Percentiles rank a stretch among this genome's conserved stretches.
Conservation (phyloP, 2,888 invertebrate genomes). For the Seira ritae region DNA sequence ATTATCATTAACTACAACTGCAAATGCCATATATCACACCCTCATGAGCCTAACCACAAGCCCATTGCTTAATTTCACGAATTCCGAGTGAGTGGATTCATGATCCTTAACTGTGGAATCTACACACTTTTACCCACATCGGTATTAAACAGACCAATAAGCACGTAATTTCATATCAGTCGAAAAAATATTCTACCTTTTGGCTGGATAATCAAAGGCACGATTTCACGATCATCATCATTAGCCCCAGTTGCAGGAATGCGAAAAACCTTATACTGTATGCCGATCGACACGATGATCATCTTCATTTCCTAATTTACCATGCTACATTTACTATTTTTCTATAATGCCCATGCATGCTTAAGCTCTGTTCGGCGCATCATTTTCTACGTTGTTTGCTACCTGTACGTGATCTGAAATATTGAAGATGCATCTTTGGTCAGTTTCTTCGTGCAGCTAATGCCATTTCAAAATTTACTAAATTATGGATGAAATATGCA, state of each 20-base stretch:
- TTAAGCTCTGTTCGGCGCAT: too few relatives aligned
- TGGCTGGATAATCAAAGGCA: conserved; percentile 58
- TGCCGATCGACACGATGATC: conserved; percentile 15
- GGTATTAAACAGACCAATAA: too few relatives aligned
- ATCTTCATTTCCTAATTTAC: conserved; percentile 53
- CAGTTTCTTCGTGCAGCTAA: too few relatives aligned
- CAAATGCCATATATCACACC: conserved; percentile 45
- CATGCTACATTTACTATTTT: conserved; percentile 20
- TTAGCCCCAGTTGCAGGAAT: not conserved
- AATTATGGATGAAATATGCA: too few relatives aligned
- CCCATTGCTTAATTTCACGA: too few relatives aligned
- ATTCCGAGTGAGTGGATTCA: too few relatives aligned
- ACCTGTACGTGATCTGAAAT: conserved; percentile 41
- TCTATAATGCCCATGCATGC: too few relatives aligned
- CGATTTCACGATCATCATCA: conserved; percentile 47
- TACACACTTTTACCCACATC: too few relatives aligned
- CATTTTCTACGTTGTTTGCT: conserved; percentile 35
- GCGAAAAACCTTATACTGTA: not conserved
- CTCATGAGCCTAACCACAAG: conserved; percentile 14
- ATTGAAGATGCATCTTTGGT: conserved; percentile 25
- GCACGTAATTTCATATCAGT: too few relatives aligned
- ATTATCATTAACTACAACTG: conserved; percentile 19
- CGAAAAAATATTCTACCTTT: conserved; percentile 13
- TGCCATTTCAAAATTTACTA: too few relatives aligned
- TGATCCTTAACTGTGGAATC: too few relatives aligned